A percentile compares a stretch with the other conserved stretches of the same genome.
Conservation (phyloP, 2,113 vertebrate species). For the Balaeniceps rex region DNA sequence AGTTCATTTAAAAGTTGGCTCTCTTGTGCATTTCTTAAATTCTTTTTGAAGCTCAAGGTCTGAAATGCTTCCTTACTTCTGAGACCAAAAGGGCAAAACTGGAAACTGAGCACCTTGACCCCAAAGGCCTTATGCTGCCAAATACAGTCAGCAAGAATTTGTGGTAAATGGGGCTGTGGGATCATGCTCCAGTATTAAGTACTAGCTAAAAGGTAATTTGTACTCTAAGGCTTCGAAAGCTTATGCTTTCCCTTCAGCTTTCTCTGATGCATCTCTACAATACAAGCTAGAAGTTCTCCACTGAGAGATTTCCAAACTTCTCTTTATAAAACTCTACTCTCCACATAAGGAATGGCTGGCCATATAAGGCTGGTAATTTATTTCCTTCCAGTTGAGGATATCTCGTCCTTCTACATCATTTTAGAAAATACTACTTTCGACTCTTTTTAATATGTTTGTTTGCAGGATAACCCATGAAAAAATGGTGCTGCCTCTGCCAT, state of each 20-base stretch:
- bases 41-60: slow-evolving; percentile 34
- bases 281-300: neutral
- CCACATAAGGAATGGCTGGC: neutral
- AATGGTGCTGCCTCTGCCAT: neutral
- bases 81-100: neutral
- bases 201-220: neutral
- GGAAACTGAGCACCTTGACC: slow-evolving; percentile 41
- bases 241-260: neutral
- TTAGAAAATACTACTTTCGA: neutral
- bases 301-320: neutral
- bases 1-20: slow-evolving; percentile 69
- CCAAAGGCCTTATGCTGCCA: slow-evolving; percentile 16
- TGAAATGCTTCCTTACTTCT: slow-evolving; percentile 30
- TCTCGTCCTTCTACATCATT: neutral
- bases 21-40: slow-evolving; percentile 58
- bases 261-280: neutral
- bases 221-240: neutral
- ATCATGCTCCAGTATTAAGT: neutral
- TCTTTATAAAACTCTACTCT: neutral
- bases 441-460: neutral
- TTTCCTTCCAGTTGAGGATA: neutral
- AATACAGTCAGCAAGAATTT: neutral
- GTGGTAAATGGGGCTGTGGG: neutral
- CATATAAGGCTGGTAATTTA: neutral
- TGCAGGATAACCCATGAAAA: neutral